Evolutionary conservation across 2,888 invertebrate species (phyloP).

Genomic region (Cephus nigrinus): DNA sequence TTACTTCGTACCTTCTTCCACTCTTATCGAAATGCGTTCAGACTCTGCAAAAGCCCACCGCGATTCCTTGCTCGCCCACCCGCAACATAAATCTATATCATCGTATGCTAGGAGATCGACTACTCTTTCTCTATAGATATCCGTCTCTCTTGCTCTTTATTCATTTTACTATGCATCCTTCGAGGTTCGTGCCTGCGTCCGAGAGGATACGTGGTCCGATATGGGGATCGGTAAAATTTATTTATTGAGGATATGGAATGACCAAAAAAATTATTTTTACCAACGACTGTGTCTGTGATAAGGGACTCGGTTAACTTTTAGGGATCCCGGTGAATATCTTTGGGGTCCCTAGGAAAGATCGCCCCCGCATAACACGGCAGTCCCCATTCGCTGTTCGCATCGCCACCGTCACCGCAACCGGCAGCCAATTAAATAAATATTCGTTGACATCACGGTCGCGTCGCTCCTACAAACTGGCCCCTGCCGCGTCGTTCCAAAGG

Average conservation of each 20-base stretch:
- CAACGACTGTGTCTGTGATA: not conserved
- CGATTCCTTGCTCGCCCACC: conserved; percentile 7
- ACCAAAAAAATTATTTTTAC: not conserved
- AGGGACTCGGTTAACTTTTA: not conserved
- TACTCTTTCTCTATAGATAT: conserved; percentile 13
- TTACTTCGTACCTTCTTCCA: conserved; percentile 22
- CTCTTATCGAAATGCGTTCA: conserved; percentile 28
- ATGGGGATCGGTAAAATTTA: not conserved
- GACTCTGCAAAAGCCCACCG: conserved; percentile 30
- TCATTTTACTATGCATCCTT: not conserved
- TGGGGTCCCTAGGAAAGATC: conserved; percentile 34
- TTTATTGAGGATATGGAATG: not conserved
- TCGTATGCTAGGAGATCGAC: conserved; percentile 15
- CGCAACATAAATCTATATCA: conserved; percentile 56
- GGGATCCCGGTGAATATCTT: not conserved
- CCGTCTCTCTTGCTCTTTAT: conserved; percentile 9
- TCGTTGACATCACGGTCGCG: conserved; percentile 63
- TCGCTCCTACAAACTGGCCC: conserved; percentile 61
- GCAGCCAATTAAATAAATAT: conserved; percentile 66
- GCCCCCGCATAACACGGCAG: conserved; percentile 62
- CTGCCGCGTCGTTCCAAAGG: conserved; percentile 38
- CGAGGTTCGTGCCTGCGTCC: not conserved
- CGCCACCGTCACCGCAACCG: conserved; percentile 33
- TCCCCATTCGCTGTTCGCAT: conserved; percentile 52
- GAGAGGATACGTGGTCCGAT: not conserved